Evolutionary conservation across 2,113 vertebrate species (phyloP), one percentile per base, ranked within the genome.

Genomic region (Himantopus leucocephalus): DNA sequence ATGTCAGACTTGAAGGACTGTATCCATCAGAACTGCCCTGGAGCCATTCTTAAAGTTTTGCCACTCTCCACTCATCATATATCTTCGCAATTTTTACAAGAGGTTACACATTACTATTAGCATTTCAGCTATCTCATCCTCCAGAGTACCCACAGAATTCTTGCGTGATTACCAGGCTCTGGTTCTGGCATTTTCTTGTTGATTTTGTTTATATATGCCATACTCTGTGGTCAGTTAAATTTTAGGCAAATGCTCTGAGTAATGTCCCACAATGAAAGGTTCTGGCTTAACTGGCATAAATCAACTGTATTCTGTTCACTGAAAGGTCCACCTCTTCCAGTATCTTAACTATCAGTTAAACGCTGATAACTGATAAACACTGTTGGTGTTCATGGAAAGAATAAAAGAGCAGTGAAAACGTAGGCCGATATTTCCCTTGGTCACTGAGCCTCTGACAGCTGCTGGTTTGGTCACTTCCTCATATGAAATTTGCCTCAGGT

Each of bases 201-300:
- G 76, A 64, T 91, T 83, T 95, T 93, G n/a, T 94, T 91, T 90
- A 80, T 70, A 43, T 30, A 68, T 39, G 8, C 23, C 6, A 3
- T 66, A 52, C 21, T 66, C 64, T 74, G 45, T 66, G 76, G 67
- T 76, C 39, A 80, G 67, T 47, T 72, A 83, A 78, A 77, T 87
- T 93, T 89, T 84, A 77, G 76, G 70, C 77, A 87, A 63, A 84
- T 62, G 50, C 27, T 64, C 35, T 90, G 47, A 5, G 1, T 52
- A 84, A 74, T 73, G 10, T 48, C 39, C 17, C 14, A 81, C 21
- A 67, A 19, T 62, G 30, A 87, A 81, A 90, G 1, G 12, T 60
- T 87, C 39, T 90, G n/a, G 3, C 81, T 93, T 81, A 62, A 66
- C 15, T 58, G 22, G 6, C 32, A 74, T 35, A 77, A 77, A 58